These are phyloP conservation scores for Reinhardtius hippoglossoides DNA, from an alignment of 2,113 vertebrate species.

Conservation along the genomic window DNA sequence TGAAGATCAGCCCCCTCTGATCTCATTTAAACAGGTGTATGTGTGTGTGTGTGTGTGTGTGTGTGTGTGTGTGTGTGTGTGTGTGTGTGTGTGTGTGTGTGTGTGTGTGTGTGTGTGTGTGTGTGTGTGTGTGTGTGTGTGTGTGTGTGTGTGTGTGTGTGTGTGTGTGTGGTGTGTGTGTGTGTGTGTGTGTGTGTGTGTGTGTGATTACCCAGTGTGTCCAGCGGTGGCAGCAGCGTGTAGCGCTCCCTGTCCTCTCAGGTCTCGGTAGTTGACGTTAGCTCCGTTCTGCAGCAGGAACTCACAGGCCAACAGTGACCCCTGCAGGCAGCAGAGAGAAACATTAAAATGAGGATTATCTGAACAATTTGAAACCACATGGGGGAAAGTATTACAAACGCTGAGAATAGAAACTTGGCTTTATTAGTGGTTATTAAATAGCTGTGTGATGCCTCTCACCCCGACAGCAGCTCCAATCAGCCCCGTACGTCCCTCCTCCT, in stretches of 20 bases:
- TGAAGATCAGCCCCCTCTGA: background rate
- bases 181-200: background rate
- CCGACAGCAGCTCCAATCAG: slow-evolving; percentile 81
- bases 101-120: background rate
- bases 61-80: slow-evolving; percentile 65
- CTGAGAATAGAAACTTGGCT: background rate
- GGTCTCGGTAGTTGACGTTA: slow-evolving; percentile 81
- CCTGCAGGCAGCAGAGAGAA: slow-evolving; percentile 58
- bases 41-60: background rate
- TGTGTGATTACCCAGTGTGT: slow-evolving; percentile 78
- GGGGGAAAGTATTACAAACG: no score
- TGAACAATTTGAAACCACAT: no score
- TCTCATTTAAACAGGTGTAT: fast-evolving
- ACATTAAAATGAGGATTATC: background rate
- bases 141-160: slow-evolving; percentile 65
- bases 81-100: background rate
- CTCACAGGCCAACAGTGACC: slow-evolving; percentile 81
- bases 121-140: background rate
- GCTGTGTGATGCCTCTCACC: slow-evolving; percentile 47
- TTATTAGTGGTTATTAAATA: background rate
- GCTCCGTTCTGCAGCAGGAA: slow-evolving; percentile 83
- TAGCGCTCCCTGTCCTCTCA: slow-evolving; percentile 79
- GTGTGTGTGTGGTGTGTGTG: no score
- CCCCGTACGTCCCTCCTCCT: slow-evolving; percentile 75
- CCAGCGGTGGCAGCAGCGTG: slow-evolving; percentile 80